Evolutionary conservation across 2,888 invertebrate species (phyloP).

Genomic region (Microctonus aethiopoides): DNA sequence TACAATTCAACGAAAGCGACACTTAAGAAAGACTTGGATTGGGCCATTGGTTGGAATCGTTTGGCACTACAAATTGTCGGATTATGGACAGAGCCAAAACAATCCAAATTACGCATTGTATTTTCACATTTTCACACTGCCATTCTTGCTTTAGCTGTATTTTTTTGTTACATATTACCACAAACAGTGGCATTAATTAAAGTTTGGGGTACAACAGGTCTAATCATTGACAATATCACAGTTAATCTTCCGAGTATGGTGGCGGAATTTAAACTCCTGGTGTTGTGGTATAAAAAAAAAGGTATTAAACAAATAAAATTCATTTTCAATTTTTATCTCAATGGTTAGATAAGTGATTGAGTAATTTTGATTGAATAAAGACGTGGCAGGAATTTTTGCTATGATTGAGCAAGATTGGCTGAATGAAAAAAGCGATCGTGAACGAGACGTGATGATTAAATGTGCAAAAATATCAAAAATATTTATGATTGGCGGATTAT

Average conservation of each 20-base stretch:
- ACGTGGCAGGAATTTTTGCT: constrained; percentile 15
- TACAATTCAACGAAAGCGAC: too few species aligned
- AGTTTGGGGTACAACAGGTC: constrained; percentile 15
- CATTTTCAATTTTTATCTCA: background rate
- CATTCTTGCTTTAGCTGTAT: background rate
- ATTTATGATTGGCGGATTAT: constrained; percentile 21
- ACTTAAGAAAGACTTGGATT: background rate
- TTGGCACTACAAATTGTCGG: background rate
- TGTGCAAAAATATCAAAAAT: constrained; percentile 18
- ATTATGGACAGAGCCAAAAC: background rate
- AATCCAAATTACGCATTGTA: background rate
- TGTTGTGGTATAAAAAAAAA: constrained; percentile 16
- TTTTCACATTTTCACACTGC: background rate
- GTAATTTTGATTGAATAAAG: constrained; percentile 14
- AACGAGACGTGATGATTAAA: constrained; percentile 23
- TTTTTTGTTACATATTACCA: background rate
- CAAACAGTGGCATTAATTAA: constrained; percentile 12
- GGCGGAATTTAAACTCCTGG: background rate
- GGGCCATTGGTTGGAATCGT: constrained; percentile 4
- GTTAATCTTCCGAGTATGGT: background rate
- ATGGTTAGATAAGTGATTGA: background rate
- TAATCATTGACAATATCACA: constrained; percentile 25
- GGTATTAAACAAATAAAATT: constrained; percentile 6
- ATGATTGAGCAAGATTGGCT: constrained; percentile 24
- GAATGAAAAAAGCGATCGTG: constrained; percentile 5